Evolutionary conservation across 1,140 invertebrate genomes (phyloP).

Genomic region (Sminthurides bifidus): DNA sequence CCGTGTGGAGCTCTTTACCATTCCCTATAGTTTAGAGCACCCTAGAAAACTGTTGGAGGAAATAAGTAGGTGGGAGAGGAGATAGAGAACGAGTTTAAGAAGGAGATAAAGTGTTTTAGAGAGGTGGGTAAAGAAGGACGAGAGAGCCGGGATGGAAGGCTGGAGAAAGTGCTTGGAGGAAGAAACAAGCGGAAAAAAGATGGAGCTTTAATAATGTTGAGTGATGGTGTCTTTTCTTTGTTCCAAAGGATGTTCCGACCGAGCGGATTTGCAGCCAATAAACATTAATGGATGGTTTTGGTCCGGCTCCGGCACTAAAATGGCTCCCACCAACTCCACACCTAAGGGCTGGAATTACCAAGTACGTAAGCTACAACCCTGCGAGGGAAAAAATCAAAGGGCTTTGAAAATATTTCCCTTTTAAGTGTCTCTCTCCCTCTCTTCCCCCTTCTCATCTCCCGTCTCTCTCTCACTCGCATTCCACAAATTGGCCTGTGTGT

Average conservation of each 20-base stretch:
- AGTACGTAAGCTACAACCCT: conserved; percentile 30
- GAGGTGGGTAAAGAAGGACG: too few species aligned
- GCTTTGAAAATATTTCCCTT: neutral
- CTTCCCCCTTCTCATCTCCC: neutral
- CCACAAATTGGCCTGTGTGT: neutral
- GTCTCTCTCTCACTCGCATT: neutral
- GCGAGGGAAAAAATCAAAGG: neutral
- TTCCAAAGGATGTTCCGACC: conserved; percentile 56
- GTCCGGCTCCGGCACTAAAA: conserved; percentile 78
- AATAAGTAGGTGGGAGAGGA: too few species aligned
- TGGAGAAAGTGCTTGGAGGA: neutral
- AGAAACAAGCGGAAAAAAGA: neutral
- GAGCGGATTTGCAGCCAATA: conserved; percentile 73
- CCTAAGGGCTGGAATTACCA: conserved; percentile 37
- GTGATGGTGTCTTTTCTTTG: neutral
- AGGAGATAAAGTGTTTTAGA: too few species aligned
- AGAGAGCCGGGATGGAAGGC: neutral
- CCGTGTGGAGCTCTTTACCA: too few species aligned
- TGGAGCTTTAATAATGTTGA: neutral
- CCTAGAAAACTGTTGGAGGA: too few species aligned
- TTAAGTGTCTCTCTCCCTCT: neutral
- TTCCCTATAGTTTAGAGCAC: too few species aligned
- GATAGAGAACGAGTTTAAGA: too few species aligned
- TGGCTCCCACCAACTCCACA: conserved; percentile 58
- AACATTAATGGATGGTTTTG: conserved; percentile 81